These are phyloP conservation scores for Pogonocichla stellata DNA, from an alignment of 2,113 vertebrate genomes.

Conservation along the genomic window DNA sequence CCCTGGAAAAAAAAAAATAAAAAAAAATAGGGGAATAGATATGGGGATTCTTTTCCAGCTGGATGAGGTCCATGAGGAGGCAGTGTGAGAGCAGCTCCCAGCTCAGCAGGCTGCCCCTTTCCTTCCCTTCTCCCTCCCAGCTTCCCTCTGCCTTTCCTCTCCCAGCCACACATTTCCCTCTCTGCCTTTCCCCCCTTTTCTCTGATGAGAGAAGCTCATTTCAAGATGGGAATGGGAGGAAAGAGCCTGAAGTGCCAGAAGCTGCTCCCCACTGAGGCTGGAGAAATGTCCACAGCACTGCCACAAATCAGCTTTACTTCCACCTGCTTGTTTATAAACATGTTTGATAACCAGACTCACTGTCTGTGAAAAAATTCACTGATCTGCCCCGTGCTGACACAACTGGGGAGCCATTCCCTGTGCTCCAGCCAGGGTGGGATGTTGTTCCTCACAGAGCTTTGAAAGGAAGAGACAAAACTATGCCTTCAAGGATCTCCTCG, in stretches of 20 bases:
- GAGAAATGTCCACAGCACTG: neutral
- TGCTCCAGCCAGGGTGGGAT: neutral
- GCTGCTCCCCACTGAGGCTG: neutral
- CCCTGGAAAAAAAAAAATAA: neutral
- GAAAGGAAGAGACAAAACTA: neutral
- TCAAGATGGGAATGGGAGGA: neutral
- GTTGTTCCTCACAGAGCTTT: neutral
- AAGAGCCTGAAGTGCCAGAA: neutral
- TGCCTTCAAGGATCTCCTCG: neutral
- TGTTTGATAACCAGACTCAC: neutral
- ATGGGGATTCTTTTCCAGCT: neutral
- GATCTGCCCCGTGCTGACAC: neutral
- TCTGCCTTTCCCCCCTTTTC: neutral
- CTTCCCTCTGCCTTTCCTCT: neutral
- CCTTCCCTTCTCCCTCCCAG: neutral
- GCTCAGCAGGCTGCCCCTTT: rapidly evolving
- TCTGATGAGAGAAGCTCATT: neutral
- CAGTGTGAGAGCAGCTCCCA: neutral
- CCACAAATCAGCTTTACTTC: neutral
- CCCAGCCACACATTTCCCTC: neutral
- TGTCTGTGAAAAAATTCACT: neutral
- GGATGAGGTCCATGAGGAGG: neutral
- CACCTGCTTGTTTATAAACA: neutral
- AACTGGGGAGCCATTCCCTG: neutral
- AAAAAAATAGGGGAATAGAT: neutral